A percentile compares a stretch with the other conserved stretches of the same genome.
phyloP scores from a whole-genome alignment of 2,797 vertebrate genomes.

The Sebastes goodei region DNA sequence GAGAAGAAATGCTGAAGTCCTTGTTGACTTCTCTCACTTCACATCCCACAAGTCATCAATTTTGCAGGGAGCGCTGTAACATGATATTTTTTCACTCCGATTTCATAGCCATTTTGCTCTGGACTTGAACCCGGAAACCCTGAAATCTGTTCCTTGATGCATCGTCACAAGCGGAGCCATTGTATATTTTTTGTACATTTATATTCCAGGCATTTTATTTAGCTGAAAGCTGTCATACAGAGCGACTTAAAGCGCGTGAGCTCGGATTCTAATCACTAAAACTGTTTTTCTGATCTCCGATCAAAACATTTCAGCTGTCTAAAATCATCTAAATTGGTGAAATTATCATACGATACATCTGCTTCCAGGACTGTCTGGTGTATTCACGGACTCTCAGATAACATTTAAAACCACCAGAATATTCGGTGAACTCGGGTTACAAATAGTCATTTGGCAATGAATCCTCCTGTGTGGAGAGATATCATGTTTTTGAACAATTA shows the following conservation, averaged over 20 bases:
- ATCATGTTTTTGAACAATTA: conserved; percentile 12
- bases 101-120: conserved; percentile 36
- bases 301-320: conserved; percentile 24
- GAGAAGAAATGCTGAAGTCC: conserved; percentile 18
- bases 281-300: conserved; percentile 24
- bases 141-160: conserved; percentile 39
- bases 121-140: conserved; percentile 44
- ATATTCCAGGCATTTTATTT: conserved; percentile 25
- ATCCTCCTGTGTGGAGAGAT: neutral
- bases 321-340: conserved; percentile 21
- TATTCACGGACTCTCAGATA: conserved; percentile 18
- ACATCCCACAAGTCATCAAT: conserved; percentile 50
- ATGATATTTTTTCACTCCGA: conserved; percentile 20
- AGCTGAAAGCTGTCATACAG: conserved; percentile 4
- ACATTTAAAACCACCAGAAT: conserved; percentile 36
- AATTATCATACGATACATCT: conserved; percentile 29
- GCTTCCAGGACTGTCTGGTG: conserved; percentile 10
- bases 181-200: conserved; percentile 37
- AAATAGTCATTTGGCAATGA: conserved; percentile 32
- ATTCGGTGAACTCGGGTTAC: conserved; percentile 12
- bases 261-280: conserved; percentile 19
- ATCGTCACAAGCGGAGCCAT: neutral
- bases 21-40: conserved; percentile 37
- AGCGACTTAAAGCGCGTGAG: neutral
- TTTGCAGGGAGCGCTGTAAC: conserved; percentile 41